Base-by-base conservation (phyloP, 1,140 invertebrate genomes). In the Papilio machaon region DNA sequence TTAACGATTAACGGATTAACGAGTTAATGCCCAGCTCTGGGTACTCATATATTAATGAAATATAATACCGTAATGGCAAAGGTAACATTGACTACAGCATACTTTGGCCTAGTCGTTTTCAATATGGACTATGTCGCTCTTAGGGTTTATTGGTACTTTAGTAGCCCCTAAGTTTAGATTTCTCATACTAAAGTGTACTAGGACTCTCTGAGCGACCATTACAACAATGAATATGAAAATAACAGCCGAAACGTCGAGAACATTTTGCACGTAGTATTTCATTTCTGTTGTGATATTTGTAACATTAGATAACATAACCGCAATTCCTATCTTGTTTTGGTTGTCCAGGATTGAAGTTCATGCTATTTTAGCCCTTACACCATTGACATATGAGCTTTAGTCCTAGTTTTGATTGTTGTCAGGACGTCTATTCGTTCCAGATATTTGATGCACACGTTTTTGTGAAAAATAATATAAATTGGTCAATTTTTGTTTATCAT, bases 401-500 rank as follows among this genome's bases (percentile, higher is more conserved):
- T 19, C n/a, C 54, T 58, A 19, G 6, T 58, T 19, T 7, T 54
- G 52, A 54, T 54, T 58, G 54, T 58, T 17, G 54, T 19, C 54
- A 9, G 54, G 54, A 58, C 17, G 1, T 58, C 54, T 58, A 58
- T 58, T 58, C 8, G 54, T 58, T 58, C 54, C 54, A 19, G n/a
- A 58, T 58, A 52, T 58, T 58, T 46, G 17, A 73, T 73, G 73
- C 38, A 46, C 30, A 73, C 73, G 73, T 73, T 38, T 47, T 73
- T 30, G 1, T 19, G n/a, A 73, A n/a, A n/a, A 73, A 19, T 46
- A 47, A 17, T 73, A 73, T 73, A 73, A 73, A 73, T 43, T 17
- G 30, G 38, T 2, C 35, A 46, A 73, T 73, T 43, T 73, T 73
- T 11, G 17, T 30, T n/a, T 38, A 46, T 9, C n/a, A 73, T 9